phyloP scores from a whole-genome alignment of 2,888 invertebrate genomes.

The Punctoribates punctum region DNA sequence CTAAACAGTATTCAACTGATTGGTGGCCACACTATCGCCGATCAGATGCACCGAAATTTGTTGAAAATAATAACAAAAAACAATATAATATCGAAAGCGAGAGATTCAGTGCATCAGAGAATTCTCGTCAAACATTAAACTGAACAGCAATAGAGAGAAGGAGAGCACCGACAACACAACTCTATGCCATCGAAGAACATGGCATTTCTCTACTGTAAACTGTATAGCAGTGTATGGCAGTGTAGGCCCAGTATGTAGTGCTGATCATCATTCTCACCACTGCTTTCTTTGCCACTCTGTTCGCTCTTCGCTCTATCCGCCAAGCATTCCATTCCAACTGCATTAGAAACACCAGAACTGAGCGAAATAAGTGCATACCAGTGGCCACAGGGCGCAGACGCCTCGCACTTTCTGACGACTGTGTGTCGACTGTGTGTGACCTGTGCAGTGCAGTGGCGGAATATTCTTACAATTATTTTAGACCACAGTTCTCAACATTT shows the following conservation, averaged over 20 bases:
- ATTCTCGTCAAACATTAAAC: not conserved
- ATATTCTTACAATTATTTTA: not conserved
- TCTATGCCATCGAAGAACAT: not conserved
- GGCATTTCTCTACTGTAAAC: constrained; percentile 1
- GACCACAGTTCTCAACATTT: not conserved
- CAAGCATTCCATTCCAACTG: constrained; percentile 25
- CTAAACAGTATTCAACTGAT: not conserved
- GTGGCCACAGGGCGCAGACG: not conserved
- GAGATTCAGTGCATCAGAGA: no score
- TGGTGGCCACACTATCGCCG: not conserved
- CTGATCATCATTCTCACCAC: not conserved
- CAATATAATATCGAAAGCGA: no score
- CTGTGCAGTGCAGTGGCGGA: constrained; percentile 9
- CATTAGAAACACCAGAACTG: not conserved
- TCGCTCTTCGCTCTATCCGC: constrained; percentile 5
- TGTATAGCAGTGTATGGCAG: not conserved
- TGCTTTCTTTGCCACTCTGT: constrained; percentile 14
- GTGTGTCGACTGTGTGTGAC: not conserved
- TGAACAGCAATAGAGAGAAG: not conserved
- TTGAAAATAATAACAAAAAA: not conserved
- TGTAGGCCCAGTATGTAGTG: not conserved
- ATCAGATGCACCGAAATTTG: not conserved
- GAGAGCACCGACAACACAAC: not conserved
- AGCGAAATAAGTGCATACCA: not conserved
- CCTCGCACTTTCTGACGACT: not conserved